Conservation (phyloP, 2,888 invertebrate species). For the Cataglyphis rosenhaueri region DNA sequence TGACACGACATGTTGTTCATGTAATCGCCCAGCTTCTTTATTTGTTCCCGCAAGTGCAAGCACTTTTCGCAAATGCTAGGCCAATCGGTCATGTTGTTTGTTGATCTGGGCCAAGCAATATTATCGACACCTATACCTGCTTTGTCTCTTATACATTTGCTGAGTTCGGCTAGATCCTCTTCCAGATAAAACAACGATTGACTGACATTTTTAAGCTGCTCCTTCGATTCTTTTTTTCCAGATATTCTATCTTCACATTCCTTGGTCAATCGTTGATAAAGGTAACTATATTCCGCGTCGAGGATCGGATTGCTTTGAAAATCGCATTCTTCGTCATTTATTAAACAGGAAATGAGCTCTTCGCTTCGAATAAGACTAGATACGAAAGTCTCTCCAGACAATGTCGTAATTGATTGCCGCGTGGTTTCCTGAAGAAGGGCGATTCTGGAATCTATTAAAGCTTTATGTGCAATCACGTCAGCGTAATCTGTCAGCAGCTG, state of each 20-base stretch:
- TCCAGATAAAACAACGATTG: slow-evolving; percentile 82
- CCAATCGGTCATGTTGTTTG: slow-evolving; percentile 80
- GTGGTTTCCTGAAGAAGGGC: slow-evolving; percentile 88
- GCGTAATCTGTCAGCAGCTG: slow-evolving; percentile 89
- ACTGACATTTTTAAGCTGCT: slow-evolving; percentile 76
- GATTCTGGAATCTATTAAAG: slow-evolving; percentile 91
- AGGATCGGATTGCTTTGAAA: slow-evolving; percentile 86
- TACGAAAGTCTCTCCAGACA: slow-evolving; percentile 78
- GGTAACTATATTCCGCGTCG: slow-evolving; percentile 90
- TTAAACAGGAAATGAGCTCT: slow-evolving; percentile 77
- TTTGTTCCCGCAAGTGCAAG: slow-evolving; percentile 86
- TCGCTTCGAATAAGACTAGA: slow-evolving; percentile 83
- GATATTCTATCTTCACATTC: slow-evolving; percentile 86
- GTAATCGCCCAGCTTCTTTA: slow-evolving; percentile 85
- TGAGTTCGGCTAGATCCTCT: slow-evolving; percentile 83
- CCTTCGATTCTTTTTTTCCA: slow-evolving; percentile 74
- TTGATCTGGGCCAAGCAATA: slow-evolving; percentile 71
- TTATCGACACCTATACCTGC: slow-evolving; percentile 43
- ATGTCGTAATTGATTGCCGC: slow-evolving; percentile 60
- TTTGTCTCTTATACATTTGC: slow-evolving; percentile 73
- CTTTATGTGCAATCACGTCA: slow-evolving; percentile 91
- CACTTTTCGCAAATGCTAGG: slow-evolving; percentile 87
- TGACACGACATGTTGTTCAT: slow-evolving; percentile 84
- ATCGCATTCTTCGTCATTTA: slow-evolving; percentile 70
- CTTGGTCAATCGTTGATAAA: slow-evolving; percentile 88